Evolutionary conservation across 2,797 vertebrate genomes (phyloP).

Genomic region (Meda fulgida): DNA sequence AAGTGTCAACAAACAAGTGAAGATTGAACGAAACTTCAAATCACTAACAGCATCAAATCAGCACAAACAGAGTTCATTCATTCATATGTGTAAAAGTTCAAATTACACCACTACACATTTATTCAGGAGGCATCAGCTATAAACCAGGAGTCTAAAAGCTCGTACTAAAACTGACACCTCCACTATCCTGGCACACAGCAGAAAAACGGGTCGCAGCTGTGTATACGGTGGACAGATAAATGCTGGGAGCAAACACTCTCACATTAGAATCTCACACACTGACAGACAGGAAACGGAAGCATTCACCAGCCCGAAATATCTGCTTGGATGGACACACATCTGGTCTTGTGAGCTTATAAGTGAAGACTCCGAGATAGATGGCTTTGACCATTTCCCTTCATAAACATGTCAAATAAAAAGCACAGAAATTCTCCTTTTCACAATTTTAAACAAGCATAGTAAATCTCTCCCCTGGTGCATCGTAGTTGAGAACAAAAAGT

Average conservation of each 20-base stretch:
- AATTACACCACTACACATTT: neutral
- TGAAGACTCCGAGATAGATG: constrained; percentile 34
- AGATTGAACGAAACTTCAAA: constrained; percentile 2
- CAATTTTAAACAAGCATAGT: constrained; percentile 16
- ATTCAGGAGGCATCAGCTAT: constrained; percentile 20
- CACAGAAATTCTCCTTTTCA: constrained; percentile 19
- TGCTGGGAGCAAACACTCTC: constrained; percentile 46
- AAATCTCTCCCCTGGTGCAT: constrained; percentile 17
- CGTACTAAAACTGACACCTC: constrained; percentile 19
- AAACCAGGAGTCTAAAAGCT: constrained; percentile 26
- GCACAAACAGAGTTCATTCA: constrained; percentile 1
- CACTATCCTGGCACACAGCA: constrained; percentile 28
- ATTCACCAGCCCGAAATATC: constrained; percentile 44
- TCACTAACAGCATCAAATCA: neutral
- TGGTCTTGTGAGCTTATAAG: constrained; percentile 32
- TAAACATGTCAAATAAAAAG: constrained; percentile 54
- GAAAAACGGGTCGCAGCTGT: constrained; percentile 43
- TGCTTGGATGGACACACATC: constrained; percentile 36
- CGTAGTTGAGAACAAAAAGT: neutral
- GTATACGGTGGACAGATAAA: constrained; percentile 50
- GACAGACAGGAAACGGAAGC: constrained; percentile 49
- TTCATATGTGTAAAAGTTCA: constrained; percentile 1
- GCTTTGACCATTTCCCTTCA: constrained; percentile 54
- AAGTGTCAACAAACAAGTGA: neutral
- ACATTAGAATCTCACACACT: constrained; percentile 21